Percentiles rank a stretch among this genome's conserved stretches.
Conservation (phyloP, 2,888 invertebrate species). For the Dorcus hopei region DNA sequence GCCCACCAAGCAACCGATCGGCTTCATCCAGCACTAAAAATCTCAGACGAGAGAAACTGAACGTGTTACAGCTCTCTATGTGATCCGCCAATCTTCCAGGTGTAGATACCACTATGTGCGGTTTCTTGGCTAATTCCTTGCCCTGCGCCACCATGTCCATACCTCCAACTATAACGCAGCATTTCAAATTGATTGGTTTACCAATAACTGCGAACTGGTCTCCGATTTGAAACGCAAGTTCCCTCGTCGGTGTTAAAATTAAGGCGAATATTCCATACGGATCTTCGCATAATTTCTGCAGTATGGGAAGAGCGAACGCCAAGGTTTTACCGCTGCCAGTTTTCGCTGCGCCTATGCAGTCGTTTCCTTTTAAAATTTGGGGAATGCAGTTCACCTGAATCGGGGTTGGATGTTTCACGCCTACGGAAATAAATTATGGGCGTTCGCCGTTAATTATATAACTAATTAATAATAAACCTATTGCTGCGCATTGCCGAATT, state of each 20-base stretch:
- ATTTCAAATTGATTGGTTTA: conserved; percentile 78
- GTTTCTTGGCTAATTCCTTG: conserved; percentile 73
- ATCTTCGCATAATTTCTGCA: conserved; percentile 88
- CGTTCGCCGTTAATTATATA: background rate
- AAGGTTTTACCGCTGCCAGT: conserved; percentile 98
- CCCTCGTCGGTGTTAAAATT: conserved; percentile 91
- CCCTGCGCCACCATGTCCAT: conserved; percentile 90
- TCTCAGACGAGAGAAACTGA: conserved; percentile 73
- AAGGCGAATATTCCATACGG: conserved; percentile 96
- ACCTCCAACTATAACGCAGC: conserved; percentile 90
- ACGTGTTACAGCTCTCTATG: conserved; percentile 81
- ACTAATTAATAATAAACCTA: conserved; percentile 51
- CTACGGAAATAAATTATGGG: conserved; percentile 48
- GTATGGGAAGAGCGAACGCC: conserved; percentile 92
- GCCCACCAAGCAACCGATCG: conserved; percentile 77
- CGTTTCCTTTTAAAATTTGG: conserved; percentile 70
- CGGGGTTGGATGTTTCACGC: conserved; percentile 73
- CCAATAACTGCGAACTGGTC: conserved; percentile 94
- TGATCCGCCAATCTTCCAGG: conserved; percentile 95
- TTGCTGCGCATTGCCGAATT: conserved; percentile 63
- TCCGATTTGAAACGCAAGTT: conserved; percentile 87
- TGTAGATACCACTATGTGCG: conserved; percentile 95
- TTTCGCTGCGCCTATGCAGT: conserved; percentile 95
- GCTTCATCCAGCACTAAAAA: conserved; percentile 96
- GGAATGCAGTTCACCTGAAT: conserved; percentile 83